Base-by-base conservation (phyloP, 2,888 invertebrate species). In the Amblyteles armatorius region DNA sequence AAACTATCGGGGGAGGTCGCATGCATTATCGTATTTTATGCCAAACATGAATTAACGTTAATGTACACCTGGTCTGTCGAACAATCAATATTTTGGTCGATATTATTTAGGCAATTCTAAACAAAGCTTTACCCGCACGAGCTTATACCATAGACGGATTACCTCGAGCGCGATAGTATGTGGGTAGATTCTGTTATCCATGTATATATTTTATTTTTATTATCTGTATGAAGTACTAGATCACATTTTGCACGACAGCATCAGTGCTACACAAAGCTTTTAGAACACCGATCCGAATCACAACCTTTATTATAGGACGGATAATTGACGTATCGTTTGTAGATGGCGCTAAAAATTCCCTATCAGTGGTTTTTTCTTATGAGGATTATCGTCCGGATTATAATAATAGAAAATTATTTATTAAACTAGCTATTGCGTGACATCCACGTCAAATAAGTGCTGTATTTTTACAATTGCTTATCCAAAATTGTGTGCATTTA, bases 231-330 rank as follows among this genome's bases (percentile, higher is more conserved):
- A 88, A 88, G 77, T 81, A 84, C 87, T 89, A 90, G 92, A 93
- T 92, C 91, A 92, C 92, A 92, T 89, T 92, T 89, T 83, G 91
- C 92, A 92, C 91, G 89, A 92, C 92, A 88, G 86, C 90, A 89
- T 89, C 84, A 86, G 85, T 89, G 85, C 81, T 87, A 86, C 85
- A 82, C 86, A 85, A 84, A 88, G 69, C 83, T 82, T 22, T 29
- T 19, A 63, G 80, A 71, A 68, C 67, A 69, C 84, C 79, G 77
- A 80, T 78, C 55, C 57, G 72, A 78, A 82, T 78, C 74, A 81
- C 83, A 84, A 78, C 55, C 50, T 55, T 73, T 48, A 40, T 79
- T 33, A 69, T 69, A 63, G 68, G 36, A 33, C 16, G 13, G 50
- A 60, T 60, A 44, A 65, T 50, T 33, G 36, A 9, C 36, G 7